A percentile compares a stretch with the other conserved stretches of the same genome.
These are phyloP conservation scores for Ctenodactylus gundi DNA, from an alignment of 2,113 vertebrate species.

Conservation along the genomic window DNA sequence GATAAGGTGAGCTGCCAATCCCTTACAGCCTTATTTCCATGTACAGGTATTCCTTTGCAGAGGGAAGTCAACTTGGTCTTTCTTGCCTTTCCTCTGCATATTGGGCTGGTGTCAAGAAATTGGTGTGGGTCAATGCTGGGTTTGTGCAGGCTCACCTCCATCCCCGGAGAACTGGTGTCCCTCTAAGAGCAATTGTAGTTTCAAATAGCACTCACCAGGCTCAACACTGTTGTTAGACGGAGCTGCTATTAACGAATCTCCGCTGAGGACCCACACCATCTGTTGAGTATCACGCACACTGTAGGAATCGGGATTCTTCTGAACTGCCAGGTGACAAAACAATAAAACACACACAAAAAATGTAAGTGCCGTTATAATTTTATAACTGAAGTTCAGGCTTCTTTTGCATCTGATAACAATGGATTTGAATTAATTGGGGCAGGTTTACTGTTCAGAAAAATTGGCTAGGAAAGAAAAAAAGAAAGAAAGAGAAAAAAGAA, in stretches of 20 bases:
- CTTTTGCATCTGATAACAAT: neutral
- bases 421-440: no score
- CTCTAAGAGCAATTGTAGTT: neutral
- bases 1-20: neutral
- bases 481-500: neutral
- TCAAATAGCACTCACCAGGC: constrained; percentile 53
- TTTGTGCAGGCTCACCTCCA: neutral
- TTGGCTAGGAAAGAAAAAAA: neutral
- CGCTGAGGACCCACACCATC: constrained; percentile 58
- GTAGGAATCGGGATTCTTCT: rapidly evolving
- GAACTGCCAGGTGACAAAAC: neutral
- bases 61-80: neutral
- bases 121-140: neutral
- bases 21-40: neutral
- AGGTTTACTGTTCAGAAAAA: neutral
- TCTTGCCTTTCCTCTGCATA: neutral
- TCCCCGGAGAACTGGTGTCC: neutral
- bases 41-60: neutral
- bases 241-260: neutral
- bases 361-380: no score
- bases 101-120: neutral
- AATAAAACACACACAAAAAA: constrained; percentile 12
- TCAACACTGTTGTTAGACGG: neutral
- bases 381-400: neutral
- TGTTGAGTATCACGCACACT: neutral